These are phyloP conservation scores for Synergus itoensis DNA, from an alignment of 2,888 invertebrate species.

Conservation along the genomic window DNA sequence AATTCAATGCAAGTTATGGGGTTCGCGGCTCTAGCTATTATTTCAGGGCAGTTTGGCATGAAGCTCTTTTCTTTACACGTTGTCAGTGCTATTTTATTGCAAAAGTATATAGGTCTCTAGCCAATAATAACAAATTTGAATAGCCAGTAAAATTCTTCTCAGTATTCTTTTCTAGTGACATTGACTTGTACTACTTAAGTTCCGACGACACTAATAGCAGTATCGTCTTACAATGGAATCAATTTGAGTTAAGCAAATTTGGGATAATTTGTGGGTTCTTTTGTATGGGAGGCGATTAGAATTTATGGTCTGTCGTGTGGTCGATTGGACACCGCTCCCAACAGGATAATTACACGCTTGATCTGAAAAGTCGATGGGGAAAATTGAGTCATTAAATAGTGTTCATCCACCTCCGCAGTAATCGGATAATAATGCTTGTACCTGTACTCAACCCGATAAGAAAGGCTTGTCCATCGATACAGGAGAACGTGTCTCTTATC, in stretches of 20 bases:
- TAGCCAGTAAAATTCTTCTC: background rate
- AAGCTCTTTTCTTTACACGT: constrained; percentile 10
- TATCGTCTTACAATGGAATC: background rate
- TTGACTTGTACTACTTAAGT: constrained; percentile 13
- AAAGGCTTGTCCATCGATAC: constrained; percentile 40
- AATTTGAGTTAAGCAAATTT: background rate
- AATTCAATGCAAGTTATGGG: constrained; percentile 37
- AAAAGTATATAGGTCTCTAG: background rate
- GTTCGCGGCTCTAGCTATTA: constrained; percentile 20
- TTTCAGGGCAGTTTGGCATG: background rate
- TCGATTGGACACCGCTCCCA: constrained; percentile 38
- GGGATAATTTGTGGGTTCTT: constrained; percentile 4
- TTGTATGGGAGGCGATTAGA: constrained; percentile 4
- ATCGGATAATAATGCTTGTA: constrained; percentile 32
- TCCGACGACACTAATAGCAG: background rate
- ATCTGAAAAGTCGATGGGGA: constrained; percentile 39
- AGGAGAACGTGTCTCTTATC: constrained; percentile 31
- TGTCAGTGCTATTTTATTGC: background rate
- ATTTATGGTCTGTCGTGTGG: constrained; percentile 35
- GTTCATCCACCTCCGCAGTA: constrained; percentile 40
- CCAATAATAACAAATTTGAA: background rate
- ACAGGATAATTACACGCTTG: constrained; percentile 39
- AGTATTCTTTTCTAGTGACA: background rate
- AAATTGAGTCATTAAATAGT: constrained; percentile 41
- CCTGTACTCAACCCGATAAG: constrained; percentile 34